These are phyloP conservation scores for Corythornis madagascariensis DNA, from an alignment of 2,113 vertebrate species.

Conservation along the genomic window DNA sequence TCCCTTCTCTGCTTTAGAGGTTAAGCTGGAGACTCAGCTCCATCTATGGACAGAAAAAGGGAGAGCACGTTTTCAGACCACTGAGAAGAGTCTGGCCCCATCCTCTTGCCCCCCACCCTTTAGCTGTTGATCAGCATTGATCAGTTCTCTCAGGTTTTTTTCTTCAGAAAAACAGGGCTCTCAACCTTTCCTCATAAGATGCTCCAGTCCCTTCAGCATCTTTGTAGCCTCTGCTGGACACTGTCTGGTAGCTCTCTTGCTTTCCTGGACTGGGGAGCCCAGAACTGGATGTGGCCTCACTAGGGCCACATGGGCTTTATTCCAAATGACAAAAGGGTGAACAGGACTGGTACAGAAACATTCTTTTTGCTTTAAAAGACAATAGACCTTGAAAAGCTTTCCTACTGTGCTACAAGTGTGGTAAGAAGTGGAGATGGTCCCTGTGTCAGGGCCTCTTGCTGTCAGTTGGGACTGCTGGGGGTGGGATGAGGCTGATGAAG, in stretches of 20 bases:
- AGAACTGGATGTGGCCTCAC: neutral
- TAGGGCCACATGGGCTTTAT: neutral
- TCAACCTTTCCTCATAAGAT: neutral
- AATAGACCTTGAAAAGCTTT: neutral
- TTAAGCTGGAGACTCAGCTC: neutral
- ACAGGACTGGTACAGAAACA: neutral
- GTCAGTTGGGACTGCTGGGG: neutral
- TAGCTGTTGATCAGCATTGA: neutral
- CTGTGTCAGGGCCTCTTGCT: neutral
- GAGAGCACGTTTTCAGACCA: neutral
- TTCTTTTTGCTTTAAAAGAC: neutral
- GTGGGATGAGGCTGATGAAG: neutral
- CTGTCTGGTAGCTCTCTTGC: neutral
- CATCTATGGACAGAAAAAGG: neutral
- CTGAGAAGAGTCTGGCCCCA: neutral
- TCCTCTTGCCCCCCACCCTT: neutral
- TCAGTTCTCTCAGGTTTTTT: neutral
- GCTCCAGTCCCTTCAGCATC: neutral
- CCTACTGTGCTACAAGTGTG: neutral
- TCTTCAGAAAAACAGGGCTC: neutral
- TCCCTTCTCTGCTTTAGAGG: neutral
- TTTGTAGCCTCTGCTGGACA: neutral
- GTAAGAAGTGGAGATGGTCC: neutral
- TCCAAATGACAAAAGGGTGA: neutral
- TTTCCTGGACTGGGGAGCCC: neutral